Evolutionary conservation across 2,888 invertebrate genomes (phyloP).

Genomic region (Willowsia nigromaculata): DNA sequence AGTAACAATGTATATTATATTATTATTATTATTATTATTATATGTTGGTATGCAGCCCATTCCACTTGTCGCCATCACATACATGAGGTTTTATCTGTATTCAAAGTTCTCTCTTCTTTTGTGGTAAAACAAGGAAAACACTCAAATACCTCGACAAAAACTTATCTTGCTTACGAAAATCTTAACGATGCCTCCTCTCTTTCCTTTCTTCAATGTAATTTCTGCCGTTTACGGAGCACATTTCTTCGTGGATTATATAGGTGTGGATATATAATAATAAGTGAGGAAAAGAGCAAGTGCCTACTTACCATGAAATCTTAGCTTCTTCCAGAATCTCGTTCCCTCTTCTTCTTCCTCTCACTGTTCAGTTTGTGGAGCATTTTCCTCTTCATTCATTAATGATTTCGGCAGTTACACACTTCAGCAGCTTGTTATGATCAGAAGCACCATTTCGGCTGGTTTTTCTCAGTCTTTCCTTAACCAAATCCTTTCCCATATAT

Average conservation of each 20-base stretch:
- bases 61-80: slow-evolving; percentile 60
- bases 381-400: slow-evolving; percentile 74
- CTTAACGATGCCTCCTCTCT: slow-evolving; percentile 50
- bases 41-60: not conserved
- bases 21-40: not conserved
- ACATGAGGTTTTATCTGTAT: slow-evolving; percentile 58
- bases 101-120: slow-evolving; percentile 54
- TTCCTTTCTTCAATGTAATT: slow-evolving; percentile 18
- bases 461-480: not conserved
- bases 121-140: slow-evolving; percentile 61
- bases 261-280: slow-evolving; percentile 6
- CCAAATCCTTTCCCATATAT: not conserved
- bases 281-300: slow-evolving; percentile 45
- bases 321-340: slow-evolving; percentile 53
- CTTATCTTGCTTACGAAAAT: slow-evolving; percentile 65
- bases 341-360: slow-evolving; percentile 3
- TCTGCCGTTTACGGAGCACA: slow-evolving; percentile 5
- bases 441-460: slow-evolving; percentile 59
- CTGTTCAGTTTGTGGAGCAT: slow-evolving; percentile 65
- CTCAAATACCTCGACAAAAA: slow-evolving; percentile 58
- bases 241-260: not conserved
- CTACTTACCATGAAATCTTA: slow-evolving; percentile 70
- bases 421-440: slow-evolving; percentile 73
- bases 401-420: slow-evolving; percentile 74
- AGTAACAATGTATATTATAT: not conserved